These are phyloP conservation scores for Turritopsis rubra DNA, from an alignment of 30 jellyfish, hydroid and myxozoan species.

Conservation along the genomic window DNA sequence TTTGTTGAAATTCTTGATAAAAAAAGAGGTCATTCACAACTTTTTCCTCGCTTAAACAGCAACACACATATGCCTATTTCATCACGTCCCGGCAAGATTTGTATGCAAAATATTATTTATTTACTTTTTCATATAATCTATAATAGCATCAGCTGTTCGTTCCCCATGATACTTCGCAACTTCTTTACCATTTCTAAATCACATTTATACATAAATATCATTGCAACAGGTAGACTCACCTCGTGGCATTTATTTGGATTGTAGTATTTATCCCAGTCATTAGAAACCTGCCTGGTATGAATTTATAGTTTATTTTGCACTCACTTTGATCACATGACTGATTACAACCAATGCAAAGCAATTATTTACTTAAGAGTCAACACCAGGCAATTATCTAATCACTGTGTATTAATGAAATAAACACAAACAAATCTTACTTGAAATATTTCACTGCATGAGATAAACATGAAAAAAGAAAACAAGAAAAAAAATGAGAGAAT, in stretches of 20 bases:
- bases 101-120: neutral
- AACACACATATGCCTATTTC: too few species aligned
- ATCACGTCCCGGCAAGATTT: too few species aligned
- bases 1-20: too few species aligned
- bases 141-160: slow-evolving; percentile 48
- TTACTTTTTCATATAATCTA: slow-evolving; percentile 67
- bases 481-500: neutral
- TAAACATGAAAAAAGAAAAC: neutral
- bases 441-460: slow-evolving; percentile 27
- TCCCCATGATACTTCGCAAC: slow-evolving; percentile 24
- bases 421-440: slow-evolving; percentile 17
- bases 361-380: too few species aligned
- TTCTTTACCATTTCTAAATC: slow-evolving; percentile 43
- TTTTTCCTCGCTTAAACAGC: neutral
- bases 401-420: neutral
- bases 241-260: too few species aligned
- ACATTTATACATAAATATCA: neutral
- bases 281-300: too few species aligned
- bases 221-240: neutral
- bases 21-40: neutral
- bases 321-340: too few species aligned
- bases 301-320: too few species aligned
- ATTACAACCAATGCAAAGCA: too few species aligned
- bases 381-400: too few species aligned
- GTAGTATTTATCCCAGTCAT: too few species aligned